Evolutionary conservation across 2,888 invertebrate genomes (phyloP).

Genomic region (Entomobrya multifasciata): DNA sequence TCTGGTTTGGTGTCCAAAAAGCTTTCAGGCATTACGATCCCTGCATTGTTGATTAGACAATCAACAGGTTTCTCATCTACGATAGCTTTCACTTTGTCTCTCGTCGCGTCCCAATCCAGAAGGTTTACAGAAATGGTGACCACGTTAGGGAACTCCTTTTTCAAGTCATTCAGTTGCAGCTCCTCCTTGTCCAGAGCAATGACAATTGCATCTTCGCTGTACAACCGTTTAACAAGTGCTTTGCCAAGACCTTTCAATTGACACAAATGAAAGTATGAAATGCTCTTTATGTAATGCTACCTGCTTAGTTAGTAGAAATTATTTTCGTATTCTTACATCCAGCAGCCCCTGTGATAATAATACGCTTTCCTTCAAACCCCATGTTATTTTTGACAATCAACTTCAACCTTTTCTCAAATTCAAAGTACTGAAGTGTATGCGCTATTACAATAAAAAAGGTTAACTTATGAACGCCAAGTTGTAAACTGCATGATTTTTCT

Average conservation of each 20-base stretch:
- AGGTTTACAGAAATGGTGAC: slow-evolving; percentile 24
- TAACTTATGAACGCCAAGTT: no score
- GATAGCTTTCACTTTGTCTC: slow-evolving; percentile 30
- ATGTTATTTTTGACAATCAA: no score
- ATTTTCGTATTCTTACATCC: slow-evolving; percentile 37
- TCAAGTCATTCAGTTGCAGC: slow-evolving; percentile 3
- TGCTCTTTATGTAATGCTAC: not conserved
- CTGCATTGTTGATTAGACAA: slow-evolving; percentile 65
- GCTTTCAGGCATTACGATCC: slow-evolving; percentile 59
- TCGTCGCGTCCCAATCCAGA: slow-evolving; percentile 56
- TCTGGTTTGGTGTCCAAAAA: slow-evolving; percentile 64
- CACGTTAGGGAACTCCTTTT: slow-evolving; percentile 6
- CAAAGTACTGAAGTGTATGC: no score
- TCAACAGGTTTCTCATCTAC: slow-evolving; percentile 54
- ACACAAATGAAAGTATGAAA: not conserved
- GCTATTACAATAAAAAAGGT: no score
- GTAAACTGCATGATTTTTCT: no score
- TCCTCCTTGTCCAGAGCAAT: slow-evolving; percentile 55
- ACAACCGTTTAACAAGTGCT: slow-evolving; percentile 50
- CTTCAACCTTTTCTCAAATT: no score
- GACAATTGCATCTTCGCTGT: slow-evolving; percentile 8
- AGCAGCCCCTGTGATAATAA: slow-evolving; percentile 59
- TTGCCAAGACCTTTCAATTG: slow-evolving; percentile 47
- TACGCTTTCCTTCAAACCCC: slow-evolving; percentile 48
- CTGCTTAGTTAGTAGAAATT: not conserved